phyloP scores from a whole-genome alignment of 1,140 invertebrate genomes.

The Andricus grossulariae region DNA sequence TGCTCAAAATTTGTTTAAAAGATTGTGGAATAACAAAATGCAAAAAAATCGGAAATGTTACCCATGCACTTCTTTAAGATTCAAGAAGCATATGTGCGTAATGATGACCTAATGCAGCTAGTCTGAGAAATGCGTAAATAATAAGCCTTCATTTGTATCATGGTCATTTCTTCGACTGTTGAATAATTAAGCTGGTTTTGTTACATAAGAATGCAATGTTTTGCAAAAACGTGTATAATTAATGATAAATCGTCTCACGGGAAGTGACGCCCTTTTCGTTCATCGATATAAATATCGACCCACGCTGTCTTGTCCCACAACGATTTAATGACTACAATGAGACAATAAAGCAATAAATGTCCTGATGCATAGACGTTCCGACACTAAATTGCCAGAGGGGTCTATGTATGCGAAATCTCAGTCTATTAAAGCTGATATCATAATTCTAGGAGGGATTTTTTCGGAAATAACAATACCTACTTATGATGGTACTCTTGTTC shows the following conservation, averaged over 20 bases:
- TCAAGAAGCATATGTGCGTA: too few species aligned
- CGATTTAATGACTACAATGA: constrained; percentile 21
- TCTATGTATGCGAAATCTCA: not conserved
- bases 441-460: too few species aligned
- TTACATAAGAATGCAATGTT: constrained; percentile 10
- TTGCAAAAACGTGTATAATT: not conserved
- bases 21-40: too few species aligned
- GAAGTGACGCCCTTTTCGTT: constrained; percentile 2
- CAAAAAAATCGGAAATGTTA: too few species aligned
- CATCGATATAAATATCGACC: constrained; percentile 25
- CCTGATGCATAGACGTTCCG: constrained; percentile 2
- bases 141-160: too few species aligned
- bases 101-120: too few species aligned
- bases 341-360: constrained; percentile 16
- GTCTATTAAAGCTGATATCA: not conserved
- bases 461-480: too few species aligned
- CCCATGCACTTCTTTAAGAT: too few species aligned
- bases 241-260: not conserved
- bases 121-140: too few species aligned
- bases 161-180: not conserved
- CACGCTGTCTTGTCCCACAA: not conserved
- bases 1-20: too few species aligned
- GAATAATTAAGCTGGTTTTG: not conserved
- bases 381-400: not conserved
- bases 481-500: too few species aligned